A percentile compares a stretch with the other conserved stretches of the same genome.
Conservation (phyloP, 2,797 vertebrate genomes). For the Epinephelus malabaricus region DNA sequence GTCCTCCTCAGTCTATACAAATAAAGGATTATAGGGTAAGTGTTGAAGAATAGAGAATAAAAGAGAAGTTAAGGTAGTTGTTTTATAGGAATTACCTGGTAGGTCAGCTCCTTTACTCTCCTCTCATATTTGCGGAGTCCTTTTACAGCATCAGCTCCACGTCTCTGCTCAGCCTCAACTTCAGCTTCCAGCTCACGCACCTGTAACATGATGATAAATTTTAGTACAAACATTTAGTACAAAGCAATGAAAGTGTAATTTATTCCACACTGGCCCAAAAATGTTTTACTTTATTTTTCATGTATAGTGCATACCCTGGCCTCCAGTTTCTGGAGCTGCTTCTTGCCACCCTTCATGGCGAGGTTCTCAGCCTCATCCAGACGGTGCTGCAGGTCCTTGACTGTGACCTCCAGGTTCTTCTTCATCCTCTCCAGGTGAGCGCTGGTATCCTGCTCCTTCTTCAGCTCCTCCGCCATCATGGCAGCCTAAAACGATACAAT, state of each 20-base stretch:
- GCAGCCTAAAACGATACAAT: constrained; percentile 72
- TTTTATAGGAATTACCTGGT: constrained; percentile 82
- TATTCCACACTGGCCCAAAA: background rate
- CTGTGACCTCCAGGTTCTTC: constrained; percentile 90
- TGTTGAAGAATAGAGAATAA: background rate
- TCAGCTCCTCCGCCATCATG: constrained; percentile 95
- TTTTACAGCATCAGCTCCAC: constrained; percentile 87
- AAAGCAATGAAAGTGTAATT: background rate
- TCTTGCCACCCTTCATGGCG: constrained; percentile 93
- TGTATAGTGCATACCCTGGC: constrained; percentile 79
- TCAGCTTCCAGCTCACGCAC: constrained; percentile 78
- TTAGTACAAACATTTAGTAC: background rate
- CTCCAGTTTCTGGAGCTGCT: constrained; percentile 94
- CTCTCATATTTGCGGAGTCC: constrained; percentile 89
- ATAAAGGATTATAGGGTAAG: background rate
- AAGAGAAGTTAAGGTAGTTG: background rate
- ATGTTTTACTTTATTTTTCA: background rate
- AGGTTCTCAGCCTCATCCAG: constrained; percentile 92
- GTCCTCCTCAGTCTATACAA: constrained; percentile 89
- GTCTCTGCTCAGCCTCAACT: constrained; percentile 87
- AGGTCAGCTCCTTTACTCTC: constrained; percentile 88
- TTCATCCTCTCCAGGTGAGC: constrained; percentile 93
- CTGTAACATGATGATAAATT: constrained; percentile 19
- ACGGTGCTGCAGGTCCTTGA: constrained; percentile 92
- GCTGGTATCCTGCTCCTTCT: constrained; percentile 94